Evolutionary conservation across 2,888 invertebrate genomes (phyloP).

Genomic region (Lobophora halterata): DNA sequence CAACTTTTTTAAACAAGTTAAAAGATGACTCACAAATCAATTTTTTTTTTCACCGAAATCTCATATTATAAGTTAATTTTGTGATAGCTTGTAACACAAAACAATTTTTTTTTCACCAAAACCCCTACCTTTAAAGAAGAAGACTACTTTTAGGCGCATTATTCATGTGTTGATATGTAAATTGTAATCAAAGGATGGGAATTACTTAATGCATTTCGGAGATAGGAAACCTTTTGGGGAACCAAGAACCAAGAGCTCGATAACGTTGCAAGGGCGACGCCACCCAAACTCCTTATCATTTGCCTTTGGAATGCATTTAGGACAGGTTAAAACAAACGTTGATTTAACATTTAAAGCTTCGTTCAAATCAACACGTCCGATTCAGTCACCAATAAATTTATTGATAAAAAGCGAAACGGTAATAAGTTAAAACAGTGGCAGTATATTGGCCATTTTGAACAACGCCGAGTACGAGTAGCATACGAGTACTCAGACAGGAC

Average conservation of each 20-base stretch:
- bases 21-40: no score
- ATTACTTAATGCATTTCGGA: slow-evolving; percentile 53
- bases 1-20: no score
- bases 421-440: slow-evolving; percentile 55
- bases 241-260: slow-evolving; percentile 41
- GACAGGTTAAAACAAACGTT: slow-evolving; percentile 61
- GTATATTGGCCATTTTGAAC: slow-evolving; percentile 44
- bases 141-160: slow-evolving; percentile 29
- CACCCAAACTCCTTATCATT: slow-evolving; percentile 72
- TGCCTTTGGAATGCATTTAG: slow-evolving; percentile 63
- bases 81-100: no score
- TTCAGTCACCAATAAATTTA: slow-evolving; percentile 67
- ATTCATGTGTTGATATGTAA: slow-evolving; percentile 34
- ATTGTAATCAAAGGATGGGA: slow-evolving; percentile 45
- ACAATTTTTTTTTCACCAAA: no score
- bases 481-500: slow-evolving; percentile 26
- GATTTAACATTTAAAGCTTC: slow-evolving; percentile 65
- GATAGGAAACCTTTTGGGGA: slow-evolving; percentile 46
- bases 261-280: slow-evolving; percentile 59
- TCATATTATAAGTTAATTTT: no score
- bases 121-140: no score
- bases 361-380: slow-evolving; percentile 49
- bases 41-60: no score
- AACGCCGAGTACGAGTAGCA: slow-evolving; percentile 12
- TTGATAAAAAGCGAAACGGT: slow-evolving; percentile 67